These are phyloP conservation scores for Ladona fulva DNA, from an alignment of 1,140 invertebrate species.

Conservation along the genomic window DNA sequence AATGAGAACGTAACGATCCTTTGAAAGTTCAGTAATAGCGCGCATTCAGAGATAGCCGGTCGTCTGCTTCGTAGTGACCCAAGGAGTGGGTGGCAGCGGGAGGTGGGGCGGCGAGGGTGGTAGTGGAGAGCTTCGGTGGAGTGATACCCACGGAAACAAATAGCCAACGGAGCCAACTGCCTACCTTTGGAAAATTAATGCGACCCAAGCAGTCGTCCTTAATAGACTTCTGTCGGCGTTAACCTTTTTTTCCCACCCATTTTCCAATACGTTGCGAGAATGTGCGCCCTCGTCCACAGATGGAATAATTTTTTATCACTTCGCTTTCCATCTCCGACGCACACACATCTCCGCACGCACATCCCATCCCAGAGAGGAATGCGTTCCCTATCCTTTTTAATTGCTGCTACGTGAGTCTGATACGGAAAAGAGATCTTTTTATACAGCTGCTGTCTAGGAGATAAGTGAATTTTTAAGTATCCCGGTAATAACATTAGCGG, in stretches of 20 bases:
- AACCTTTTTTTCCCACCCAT: not conserved
- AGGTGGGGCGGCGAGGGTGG: not conserved
- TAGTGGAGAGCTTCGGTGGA: not conserved
- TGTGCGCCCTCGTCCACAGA: not conserved
- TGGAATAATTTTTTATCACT: not conserved
- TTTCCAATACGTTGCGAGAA: not conserved
- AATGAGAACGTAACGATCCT: too few species aligned
- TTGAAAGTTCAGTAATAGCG: too few species aligned
- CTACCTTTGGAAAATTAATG: slow-evolving; percentile 3
- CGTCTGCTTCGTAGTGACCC: not conserved
- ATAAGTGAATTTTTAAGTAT: not conserved
- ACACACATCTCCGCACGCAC: not conserved
- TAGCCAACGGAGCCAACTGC: not conserved
- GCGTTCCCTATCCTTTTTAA: not conserved
- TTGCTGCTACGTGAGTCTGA: not conserved
- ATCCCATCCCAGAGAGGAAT: not conserved
- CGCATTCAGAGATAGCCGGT: too few species aligned
- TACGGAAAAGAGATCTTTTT: not conserved
- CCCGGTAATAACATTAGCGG: not conserved
- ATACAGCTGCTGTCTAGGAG: not conserved
- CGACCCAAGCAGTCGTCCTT: not conserved
- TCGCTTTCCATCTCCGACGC: too few species aligned
- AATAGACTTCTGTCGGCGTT: not conserved
- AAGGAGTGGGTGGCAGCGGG: not conserved
- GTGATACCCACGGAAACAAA: not conserved